Evolutionary conservation across 30 jellyfish, hydroid and myxozoan species (phyloP), one percentile per base, ranked within the genome.

Genomic region (Aurelia sp.): DNA sequence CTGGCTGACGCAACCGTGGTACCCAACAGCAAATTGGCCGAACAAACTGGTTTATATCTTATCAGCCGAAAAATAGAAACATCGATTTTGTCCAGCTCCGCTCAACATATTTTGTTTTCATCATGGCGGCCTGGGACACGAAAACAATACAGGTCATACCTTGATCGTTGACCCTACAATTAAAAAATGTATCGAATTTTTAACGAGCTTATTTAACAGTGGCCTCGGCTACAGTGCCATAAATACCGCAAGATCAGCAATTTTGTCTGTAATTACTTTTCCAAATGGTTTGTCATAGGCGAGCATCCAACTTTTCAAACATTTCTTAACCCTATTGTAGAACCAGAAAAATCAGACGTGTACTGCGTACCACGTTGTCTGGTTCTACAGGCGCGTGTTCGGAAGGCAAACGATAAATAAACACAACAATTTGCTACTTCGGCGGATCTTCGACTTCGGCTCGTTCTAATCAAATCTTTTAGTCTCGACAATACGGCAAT

Each of bases 211-310:
- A 11, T 80, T 23, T 21, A 4, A 6, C 40, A 73, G 55, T 30
- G 51, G 44, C 9, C n/a, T 50, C 12, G 30, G 57, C 31, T 66
- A 62, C 33, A 13, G 68, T 8, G 62, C 71, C 44, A 66, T 80
- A 8, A 50, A 76, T 17, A 74, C 90, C 18, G 90, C 90, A 35
- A 63, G 72, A 80, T 80, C 90, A 16, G 83, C 83, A 22, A 23
- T 64, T 17, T 80, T 85, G 9, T 72, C 41, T 16, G 40, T 80
- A 17, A 27, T 80, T 41, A 19, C 33, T 30, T 18, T 12, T 17
- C 18, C n/a, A 58, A 55, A 80, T 18, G 85, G 72, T 33, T 37
- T 6, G 51, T 3, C 82, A 9, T 80, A 31, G 90, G 90, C 19
- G 6, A 66, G 0, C 72, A 80, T 40, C 55, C 72, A 18, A 44